Evolutionary conservation across 2,113 vertebrate species (phyloP).

Genomic region (Tragelaphus strepsiceros): DNA sequence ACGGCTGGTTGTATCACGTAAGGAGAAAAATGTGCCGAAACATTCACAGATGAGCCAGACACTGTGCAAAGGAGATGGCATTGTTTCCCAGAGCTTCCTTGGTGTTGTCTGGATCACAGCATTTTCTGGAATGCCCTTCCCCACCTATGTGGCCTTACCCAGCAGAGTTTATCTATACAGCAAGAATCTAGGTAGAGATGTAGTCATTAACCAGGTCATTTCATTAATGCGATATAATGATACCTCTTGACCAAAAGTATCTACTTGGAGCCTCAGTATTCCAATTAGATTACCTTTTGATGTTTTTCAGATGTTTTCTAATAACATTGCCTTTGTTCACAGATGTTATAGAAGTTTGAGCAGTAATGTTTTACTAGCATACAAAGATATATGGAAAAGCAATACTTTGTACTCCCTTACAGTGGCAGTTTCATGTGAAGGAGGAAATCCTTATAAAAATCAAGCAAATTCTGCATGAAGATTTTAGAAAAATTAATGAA

Average conservation of each 20-base stretch:
- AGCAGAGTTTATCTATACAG: neutral
- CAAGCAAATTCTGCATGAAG: neutral
- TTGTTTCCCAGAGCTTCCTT: neutral
- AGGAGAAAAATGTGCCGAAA: neutral
- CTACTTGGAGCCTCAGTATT: neutral
- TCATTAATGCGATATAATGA: neutral
- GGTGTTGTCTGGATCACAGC: neutral
- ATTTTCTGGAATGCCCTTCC: neutral
- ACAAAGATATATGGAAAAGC: neutral
- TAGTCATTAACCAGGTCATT: neutral
- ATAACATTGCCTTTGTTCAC: neutral
- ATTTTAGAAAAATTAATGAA: conserved; percentile 9
- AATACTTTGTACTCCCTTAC: neutral
- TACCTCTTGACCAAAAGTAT: neutral
- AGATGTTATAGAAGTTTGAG: neutral
- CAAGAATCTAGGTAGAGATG: neutral
- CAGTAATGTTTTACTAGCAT: neutral
- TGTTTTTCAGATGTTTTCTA: conserved; percentile 22
- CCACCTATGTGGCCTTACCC: neutral
- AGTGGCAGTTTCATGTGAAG: neutral
- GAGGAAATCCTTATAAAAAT: conserved; percentile 10
- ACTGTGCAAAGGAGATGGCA: neutral
- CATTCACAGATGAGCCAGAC: neutral
- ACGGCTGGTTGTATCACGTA: neutral
- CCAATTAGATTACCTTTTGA: neutral